A percentile compares a stretch with the other conserved stretches of the same genome.
Conservation (phyloP, 2,888 invertebrate genomes). For the Drosophila hamatofila region DNA sequence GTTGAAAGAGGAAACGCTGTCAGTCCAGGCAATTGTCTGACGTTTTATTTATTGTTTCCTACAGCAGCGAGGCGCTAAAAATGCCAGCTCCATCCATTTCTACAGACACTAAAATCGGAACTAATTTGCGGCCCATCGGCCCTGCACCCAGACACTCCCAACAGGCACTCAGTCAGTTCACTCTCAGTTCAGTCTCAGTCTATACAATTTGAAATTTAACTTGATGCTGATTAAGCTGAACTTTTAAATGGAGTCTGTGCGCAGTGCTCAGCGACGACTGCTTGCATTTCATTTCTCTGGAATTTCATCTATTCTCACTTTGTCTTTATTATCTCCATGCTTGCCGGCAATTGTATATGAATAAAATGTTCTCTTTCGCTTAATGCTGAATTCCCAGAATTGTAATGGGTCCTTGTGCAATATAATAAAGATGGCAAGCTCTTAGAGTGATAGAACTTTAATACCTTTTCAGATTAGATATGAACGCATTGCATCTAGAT, state of each 20-base stretch:
- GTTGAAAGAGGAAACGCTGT: conserved; percentile 42
- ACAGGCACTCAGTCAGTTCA: background rate
- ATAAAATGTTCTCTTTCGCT: background rate
- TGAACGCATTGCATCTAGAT: background rate
- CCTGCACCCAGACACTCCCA: conserved; percentile 7
- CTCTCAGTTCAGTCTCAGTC: background rate
- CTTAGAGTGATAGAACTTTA: background rate
- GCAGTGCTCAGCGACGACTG: conserved; percentile 24
- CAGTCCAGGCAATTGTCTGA: conserved; percentile 43
- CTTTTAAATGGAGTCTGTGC: conserved; percentile 56
- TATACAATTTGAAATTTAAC: conserved; percentile 11
- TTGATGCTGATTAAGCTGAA: conserved; percentile 45
- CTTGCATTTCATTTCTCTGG: conserved; percentile 33
- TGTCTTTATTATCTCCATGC: background rate
- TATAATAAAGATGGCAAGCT: background rate
- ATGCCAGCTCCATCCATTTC: conserved; percentile 20
- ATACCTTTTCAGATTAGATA: background rate
- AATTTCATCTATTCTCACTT: conserved; percentile 30
- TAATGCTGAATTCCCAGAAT: background rate
- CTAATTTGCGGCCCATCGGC: conserved; percentile 49
- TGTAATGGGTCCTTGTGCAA: background rate
- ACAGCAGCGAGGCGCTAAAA: conserved; percentile 47
- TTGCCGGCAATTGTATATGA: background rate
- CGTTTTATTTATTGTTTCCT: conserved; percentile 62
- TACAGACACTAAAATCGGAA: conserved; percentile 33